phyloP scores from a whole-genome alignment of 2,797 vertebrate genomes.

The Erethizon dorsatum region DNA sequence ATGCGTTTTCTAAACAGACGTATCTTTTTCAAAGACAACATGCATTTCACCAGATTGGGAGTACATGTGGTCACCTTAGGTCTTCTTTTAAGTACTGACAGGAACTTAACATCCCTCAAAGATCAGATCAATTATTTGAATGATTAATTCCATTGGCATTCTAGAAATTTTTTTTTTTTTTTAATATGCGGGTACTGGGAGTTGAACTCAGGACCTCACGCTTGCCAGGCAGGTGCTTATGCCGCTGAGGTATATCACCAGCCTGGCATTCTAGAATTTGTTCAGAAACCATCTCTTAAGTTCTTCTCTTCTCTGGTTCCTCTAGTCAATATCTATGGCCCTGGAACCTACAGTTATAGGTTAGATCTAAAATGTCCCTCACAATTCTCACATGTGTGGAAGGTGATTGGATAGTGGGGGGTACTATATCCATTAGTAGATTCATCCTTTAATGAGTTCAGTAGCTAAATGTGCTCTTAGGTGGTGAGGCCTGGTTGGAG shows the following conservation, averaged over 20 bases:
- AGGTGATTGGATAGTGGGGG: background rate
- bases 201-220: no score
- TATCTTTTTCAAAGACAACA: constrained; percentile 1
- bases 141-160: background rate
- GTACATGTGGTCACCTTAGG: background rate
- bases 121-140: background rate
- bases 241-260: no score
- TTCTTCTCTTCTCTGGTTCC: background rate
- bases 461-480: background rate
- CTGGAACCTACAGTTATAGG: background rate
- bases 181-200: no score
- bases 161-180: background rate
- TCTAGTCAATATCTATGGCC: background rate
- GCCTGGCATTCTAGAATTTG: background rate
- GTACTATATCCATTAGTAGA: background rate
- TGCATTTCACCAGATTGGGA: background rate
- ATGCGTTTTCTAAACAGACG: background rate
- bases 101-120: background rate
- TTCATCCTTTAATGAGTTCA: background rate
- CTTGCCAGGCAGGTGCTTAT: no score
- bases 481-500: background rate
- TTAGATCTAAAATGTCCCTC: background rate
- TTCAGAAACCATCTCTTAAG: background rate
- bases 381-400: background rate
- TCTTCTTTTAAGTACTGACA: background rate